Evolutionary conservation across 1,140 invertebrate genomes (phyloP).

Genomic region (Drosophila truncata): DNA sequence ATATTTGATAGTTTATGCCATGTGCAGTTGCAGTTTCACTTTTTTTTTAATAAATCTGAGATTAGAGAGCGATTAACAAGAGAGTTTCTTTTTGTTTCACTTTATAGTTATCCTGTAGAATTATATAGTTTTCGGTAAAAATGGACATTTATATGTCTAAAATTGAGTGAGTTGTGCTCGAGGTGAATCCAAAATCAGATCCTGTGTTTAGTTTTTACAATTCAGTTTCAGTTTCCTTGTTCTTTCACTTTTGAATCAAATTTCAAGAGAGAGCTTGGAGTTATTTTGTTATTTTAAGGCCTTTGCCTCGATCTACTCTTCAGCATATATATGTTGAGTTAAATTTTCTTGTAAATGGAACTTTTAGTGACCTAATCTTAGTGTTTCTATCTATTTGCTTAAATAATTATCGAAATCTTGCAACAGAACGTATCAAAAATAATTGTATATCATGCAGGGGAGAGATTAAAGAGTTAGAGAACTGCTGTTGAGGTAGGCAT

Average conservation of each 20-base stretch:
- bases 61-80: constrained; percentile 45
- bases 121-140: constrained; percentile 36
- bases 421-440: constrained; percentile 81
- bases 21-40: constrained; percentile 36
- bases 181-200: constrained; percentile 66
- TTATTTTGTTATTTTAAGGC: neutral
- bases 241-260: neutral
- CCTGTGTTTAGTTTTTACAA: constrained; percentile 26
- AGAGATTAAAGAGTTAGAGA: constrained; percentile 42
- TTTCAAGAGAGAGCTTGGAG: neutral
- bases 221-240: constrained; percentile 23
- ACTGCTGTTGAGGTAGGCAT: constrained; percentile 61
- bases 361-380: constrained; percentile 60
- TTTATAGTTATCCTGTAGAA: constrained; percentile 15
- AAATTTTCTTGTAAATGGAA: constrained; percentile 68
- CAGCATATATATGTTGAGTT: constrained; percentile 48
- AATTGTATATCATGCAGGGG: constrained; percentile 65
- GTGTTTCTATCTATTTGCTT: constrained; percentile 55
- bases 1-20: constrained; percentile 63
- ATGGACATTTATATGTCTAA: constrained; percentile 40
- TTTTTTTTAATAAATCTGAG: constrained; percentile 26
- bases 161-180: constrained; percentile 29
- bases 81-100: constrained; percentile 22
- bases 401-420: constrained; percentile 57
- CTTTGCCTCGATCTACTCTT: constrained; percentile 23